Evolutionary conservation across 2,113 vertebrate species (phyloP), one percentile per base, ranked within the genome.

Genomic region (Bombycilla garrulus): DNA sequence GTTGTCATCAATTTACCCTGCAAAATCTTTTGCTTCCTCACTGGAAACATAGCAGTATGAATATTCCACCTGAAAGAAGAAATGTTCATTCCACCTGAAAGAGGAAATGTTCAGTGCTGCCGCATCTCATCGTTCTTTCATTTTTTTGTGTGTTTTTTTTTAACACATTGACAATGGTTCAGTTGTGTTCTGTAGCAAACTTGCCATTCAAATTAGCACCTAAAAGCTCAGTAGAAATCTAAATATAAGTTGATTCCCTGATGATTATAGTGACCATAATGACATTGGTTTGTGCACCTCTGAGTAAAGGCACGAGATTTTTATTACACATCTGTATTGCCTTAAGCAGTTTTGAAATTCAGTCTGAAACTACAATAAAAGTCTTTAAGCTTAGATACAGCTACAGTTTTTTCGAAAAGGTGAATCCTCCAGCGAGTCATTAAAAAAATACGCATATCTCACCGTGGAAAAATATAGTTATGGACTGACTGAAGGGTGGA

Each of bases 401-500:
- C 24, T n/a, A 36, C 1, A 38, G 5, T 19, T 20, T 78, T 91
- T 88, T 71, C 9, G 4, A 24, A 95, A 86, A 47, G 61, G 36
- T 80, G 69, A 88, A 53, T 92, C 53, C 20, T 81, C 24, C 35
- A 66, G 38, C 96, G 93, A 96, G 35, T 97, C 92, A 90, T 1
- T 1, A 67, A 80, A 90, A 78, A 82, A 48, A 23, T 4, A 82
- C 23, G 50, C 38, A 33, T 57, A 64, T 60, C 58, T 42, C 73
- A 53, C 45, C 7, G 2, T 0, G 60, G 91, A 92, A 96, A 94
- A 95, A 93, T 70, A 64, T 13, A 88, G 58, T 48, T 87, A 88
- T 4, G 29, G 22, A 21, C 9, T 69, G 73, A 94, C 44, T 81
- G 81, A 89, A 92, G 72, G 44, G 7, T 4, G 3, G 40, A 85